Conservation (phyloP, 2,797 vertebrate genomes). For the Delichon dasypus region DNA sequence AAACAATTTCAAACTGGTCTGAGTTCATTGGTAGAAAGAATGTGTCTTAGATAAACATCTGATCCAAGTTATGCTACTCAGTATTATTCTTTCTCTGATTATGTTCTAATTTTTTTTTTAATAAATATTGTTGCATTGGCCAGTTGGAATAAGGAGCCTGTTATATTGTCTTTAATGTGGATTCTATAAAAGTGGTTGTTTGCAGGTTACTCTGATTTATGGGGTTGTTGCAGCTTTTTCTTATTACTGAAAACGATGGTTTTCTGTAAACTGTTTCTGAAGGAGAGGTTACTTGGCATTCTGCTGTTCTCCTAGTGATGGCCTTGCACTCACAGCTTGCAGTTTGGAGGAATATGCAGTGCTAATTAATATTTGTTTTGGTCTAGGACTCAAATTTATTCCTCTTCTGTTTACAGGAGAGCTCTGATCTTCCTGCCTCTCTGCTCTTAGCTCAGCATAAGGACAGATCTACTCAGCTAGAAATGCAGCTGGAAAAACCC, state of each 20-base stretch:
- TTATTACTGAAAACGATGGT: slow-evolving; percentile 66
- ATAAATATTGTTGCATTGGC: slow-evolving; percentile 61
- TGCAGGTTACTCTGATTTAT: slow-evolving; percentile 74
- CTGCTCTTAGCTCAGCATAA: slow-evolving; percentile 95
- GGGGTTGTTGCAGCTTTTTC: slow-evolving; percentile 67
- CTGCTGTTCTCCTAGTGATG: slow-evolving; percentile 1
- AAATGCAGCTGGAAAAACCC: slow-evolving; percentile 91
- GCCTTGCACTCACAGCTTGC: slow-evolving; percentile 40
- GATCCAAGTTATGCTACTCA: slow-evolving; percentile 73
- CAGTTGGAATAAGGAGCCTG: slow-evolving; percentile 67
- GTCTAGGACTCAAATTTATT: slow-evolving; percentile 33
- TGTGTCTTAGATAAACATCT: slow-evolving; percentile 78
- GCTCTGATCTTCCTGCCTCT: slow-evolving; percentile 90
- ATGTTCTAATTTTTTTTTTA: slow-evolving; percentile 70
- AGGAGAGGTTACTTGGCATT: slow-evolving; percentile 21
- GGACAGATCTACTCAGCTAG: slow-evolving; percentile 88
- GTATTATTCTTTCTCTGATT: slow-evolving; percentile 72
- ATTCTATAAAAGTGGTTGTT: slow-evolving; percentile 76
- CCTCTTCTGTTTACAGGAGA: slow-evolving; percentile 81
- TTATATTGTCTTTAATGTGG: slow-evolving; percentile 75
- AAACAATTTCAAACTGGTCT: slow-evolving; percentile 75
- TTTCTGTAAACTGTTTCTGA: slow-evolving; percentile 53
- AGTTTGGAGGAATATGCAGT: background rate
- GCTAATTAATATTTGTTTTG: slow-evolving; percentile 21
- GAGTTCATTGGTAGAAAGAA: slow-evolving; percentile 73